Evolutionary conservation across 2,888 invertebrate species (phyloP).

Genomic region (Trichogramma evanescens): DNA sequence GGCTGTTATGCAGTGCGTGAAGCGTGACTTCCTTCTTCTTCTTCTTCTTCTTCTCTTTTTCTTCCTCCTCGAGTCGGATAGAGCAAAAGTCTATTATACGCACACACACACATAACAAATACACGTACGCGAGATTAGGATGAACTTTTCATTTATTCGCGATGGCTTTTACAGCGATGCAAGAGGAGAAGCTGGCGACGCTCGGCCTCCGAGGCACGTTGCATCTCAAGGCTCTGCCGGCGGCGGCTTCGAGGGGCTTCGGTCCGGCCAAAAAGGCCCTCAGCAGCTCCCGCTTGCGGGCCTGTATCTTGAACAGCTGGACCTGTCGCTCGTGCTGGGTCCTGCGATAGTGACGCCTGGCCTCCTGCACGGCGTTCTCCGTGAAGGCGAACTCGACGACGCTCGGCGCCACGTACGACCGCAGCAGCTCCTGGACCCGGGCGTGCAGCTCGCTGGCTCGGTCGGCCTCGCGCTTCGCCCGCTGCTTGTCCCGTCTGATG

Average conservation of each 20-base stretch:
- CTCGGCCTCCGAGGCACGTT: too few species aligned
- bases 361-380: conserved; percentile 11
- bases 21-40: conserved; percentile 37
- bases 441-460: conserved; percentile 39
- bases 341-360: not conserved
- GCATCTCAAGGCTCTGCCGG: not conserved
- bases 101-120: too few species aligned
- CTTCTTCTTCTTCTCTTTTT: conserved; percentile 19
- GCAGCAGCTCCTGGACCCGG: conserved; percentile 44
- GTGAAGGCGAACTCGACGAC: conserved; percentile 10
- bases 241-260: conserved; percentile 7
- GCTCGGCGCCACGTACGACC: conserved; percentile 45
- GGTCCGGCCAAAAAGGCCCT: conserved; percentile 4
- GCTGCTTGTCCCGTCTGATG: conserved; percentile 46
- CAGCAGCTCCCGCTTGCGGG: too few species aligned
- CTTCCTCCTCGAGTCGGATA: conserved; percentile 7
- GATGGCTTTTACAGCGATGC: too few species aligned
- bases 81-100: too few species aligned
- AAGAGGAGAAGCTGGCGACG: too few species aligned
- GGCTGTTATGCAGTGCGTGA: conserved; percentile 37
- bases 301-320: conserved; percentile 5
- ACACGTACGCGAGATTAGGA: too few species aligned
- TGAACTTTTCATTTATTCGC: too few species aligned
- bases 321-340: conserved; percentile 8
- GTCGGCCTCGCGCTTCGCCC: conserved; percentile 47